These are phyloP conservation scores for Leptinotarsa tumamoca DNA, from an alignment of 2,888 invertebrate genomes.

Conservation along the genomic window DNA sequence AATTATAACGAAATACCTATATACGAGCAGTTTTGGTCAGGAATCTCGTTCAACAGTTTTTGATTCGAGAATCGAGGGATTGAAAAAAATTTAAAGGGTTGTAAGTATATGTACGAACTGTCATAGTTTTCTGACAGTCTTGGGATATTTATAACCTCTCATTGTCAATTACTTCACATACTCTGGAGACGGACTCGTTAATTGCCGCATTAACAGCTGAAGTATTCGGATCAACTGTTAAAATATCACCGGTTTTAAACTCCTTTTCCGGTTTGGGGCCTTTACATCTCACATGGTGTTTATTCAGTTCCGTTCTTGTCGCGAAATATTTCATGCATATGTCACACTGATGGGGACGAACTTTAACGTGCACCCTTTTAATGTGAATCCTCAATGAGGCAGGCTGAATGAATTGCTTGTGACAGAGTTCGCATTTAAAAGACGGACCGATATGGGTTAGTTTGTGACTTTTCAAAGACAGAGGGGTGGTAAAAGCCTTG, in stretches of 20 bases:
- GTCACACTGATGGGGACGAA: constrained; percentile 20
- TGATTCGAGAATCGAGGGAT: no score
- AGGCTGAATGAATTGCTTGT: constrained; percentile 70
- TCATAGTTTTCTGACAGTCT: no score
- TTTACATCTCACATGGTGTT: constrained; percentile 27
- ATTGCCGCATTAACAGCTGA: background rate
- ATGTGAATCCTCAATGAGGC: constrained; percentile 69
- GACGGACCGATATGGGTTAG: constrained; percentile 62
- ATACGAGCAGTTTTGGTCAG: no score
- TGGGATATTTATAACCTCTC: no score
- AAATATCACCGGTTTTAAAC: background rate
- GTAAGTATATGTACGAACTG: no score
- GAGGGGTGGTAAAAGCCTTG: constrained; percentile 68
- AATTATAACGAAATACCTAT: no score
- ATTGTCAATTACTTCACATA: no score
- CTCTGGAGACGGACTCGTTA: background rate
- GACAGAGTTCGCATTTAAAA: constrained; percentile 66
- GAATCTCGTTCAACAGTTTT: no score
- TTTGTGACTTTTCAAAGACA: constrained; percentile 67
- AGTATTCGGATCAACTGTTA: background rate
- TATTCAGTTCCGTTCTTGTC: constrained; percentile 28
- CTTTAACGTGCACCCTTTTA: constrained; percentile 26
- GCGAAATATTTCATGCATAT: constrained; percentile 22
- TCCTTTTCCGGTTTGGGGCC: constrained; percentile 24
- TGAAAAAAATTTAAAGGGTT: no score